A percentile compares a stretch with the other conserved stretches of the same genome.
Evolutionary conservation across 1,140 invertebrate species (phyloP).

Genomic region (Bursaphelenchus mucronatus): DNA sequence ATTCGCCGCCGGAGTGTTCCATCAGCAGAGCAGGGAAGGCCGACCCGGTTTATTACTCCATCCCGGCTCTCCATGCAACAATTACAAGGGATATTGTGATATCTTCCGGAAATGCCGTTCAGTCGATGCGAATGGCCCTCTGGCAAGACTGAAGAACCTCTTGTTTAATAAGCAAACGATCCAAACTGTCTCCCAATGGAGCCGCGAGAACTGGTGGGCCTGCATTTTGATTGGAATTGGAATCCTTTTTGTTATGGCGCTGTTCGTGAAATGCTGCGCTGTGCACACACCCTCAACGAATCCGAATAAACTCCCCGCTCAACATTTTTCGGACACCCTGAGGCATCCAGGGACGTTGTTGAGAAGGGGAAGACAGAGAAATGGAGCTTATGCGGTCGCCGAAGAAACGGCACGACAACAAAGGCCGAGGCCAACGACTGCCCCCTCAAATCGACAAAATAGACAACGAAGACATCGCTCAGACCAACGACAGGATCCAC

Average conservation of each 20-base stretch:
- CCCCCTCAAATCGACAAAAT: conserved; percentile 18
- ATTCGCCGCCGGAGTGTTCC: conserved; percentile 68
- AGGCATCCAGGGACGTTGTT: conserved; percentile 54
- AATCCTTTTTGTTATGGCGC: conserved; percentile 87
- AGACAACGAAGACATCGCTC: conserved; percentile 13
- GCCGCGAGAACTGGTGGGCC: conserved; percentile 86
- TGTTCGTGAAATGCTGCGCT: conserved; percentile 98
- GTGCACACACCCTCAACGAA: conserved; percentile 82
- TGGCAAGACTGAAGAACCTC: conserved; percentile 90
- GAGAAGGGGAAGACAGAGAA: conserved; percentile 20
- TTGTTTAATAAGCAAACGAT: conserved; percentile 86
- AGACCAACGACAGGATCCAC: background rate
- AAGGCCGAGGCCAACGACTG: conserved; percentile 29
- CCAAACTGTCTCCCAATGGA: conserved; percentile 53
- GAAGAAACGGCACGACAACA: conserved; percentile 11
- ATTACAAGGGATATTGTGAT: conserved; percentile 93
- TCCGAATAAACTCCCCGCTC: conserved; percentile 56
- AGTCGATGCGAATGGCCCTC: conserved; percentile 93
- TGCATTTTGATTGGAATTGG: conserved; percentile 76
- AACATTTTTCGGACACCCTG: conserved; percentile 55
- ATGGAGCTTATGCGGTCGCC: background rate
- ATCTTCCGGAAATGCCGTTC: conserved; percentile 93
- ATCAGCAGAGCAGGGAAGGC: conserved; percentile 42
- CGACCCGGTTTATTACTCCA: conserved; percentile 75
- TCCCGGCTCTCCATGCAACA: conserved; percentile 91